phyloP scores from a whole-genome alignment of 1,140 invertebrate species.

The Metopolophium dirhodum region DNA sequence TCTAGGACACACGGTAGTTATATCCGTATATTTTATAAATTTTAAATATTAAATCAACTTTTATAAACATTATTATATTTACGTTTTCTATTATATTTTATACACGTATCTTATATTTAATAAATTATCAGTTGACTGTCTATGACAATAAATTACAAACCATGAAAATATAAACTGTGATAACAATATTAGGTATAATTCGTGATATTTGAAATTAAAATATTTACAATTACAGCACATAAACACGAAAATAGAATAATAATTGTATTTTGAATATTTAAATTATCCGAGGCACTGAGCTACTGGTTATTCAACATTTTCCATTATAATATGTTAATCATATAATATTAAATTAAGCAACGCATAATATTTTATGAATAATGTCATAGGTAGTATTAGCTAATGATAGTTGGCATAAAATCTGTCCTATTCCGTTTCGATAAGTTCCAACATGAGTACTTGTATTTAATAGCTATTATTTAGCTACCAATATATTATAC shows the following conservation, averaged over 20 bases:
- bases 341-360: not conserved
- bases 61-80: not conserved
- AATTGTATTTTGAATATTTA: not conserved
- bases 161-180: not conserved
- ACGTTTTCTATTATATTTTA: not conserved
- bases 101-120: not conserved
- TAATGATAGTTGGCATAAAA: not conserved
- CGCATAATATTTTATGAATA: not conserved
- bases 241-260: not conserved
- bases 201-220: not conserved
- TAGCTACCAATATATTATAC: not conserved
- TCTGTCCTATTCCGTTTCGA: not conserved
- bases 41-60: not conserved
- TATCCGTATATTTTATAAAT: not conserved
- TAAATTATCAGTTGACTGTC: not conserved
- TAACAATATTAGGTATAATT: not conserved
- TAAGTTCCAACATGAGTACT: not conserved
- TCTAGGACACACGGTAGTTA: too few species aligned
- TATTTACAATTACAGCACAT: not conserved
- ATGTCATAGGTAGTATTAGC: not conserved
- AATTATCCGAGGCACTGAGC: not conserved
- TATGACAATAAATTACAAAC: not conserved
- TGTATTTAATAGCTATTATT: not conserved
- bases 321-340: not conserved
- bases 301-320: not conserved